These are phyloP conservation scores for Poecile montanus DNA, from an alignment of 2,797 vertebrate species.

Conservation along the genomic window DNA sequence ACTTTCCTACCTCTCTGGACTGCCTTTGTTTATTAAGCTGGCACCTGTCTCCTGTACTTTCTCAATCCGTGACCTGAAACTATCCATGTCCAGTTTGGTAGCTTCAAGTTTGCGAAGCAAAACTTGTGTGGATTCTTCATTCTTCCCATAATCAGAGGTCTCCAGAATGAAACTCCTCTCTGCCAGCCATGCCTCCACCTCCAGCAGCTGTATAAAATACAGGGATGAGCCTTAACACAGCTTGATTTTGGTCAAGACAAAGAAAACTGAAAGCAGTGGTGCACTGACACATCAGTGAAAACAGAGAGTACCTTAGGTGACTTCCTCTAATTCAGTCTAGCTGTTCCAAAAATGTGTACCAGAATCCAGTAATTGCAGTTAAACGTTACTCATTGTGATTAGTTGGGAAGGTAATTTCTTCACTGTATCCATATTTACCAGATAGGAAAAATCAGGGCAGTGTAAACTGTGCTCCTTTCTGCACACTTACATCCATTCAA, in stretches of 20 bases:
- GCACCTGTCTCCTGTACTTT: constrained; percentile 77
- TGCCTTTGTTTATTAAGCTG: constrained; percentile 74
- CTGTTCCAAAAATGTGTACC: neutral
- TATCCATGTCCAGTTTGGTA: constrained; percentile 82
- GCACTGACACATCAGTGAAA: neutral
- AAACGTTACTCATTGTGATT: neutral
- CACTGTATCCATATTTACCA: neutral
- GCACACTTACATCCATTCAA: neutral
- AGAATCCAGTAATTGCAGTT: neutral
- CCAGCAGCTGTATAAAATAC: constrained; percentile 78
- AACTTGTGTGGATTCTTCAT: constrained; percentile 80
- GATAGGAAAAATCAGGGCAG: neutral
- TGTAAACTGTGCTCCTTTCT: neutral
- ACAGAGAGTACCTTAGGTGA: neutral
- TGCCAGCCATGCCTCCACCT: constrained; percentile 85
- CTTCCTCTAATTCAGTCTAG: neutral
- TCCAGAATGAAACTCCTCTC: constrained; percentile 78
- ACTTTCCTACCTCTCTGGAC: constrained; percentile 81
- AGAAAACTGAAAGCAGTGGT: neutral
- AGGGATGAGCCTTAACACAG: neutral
- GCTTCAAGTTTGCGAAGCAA: constrained; percentile 83
- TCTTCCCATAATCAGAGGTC: constrained; percentile 80
- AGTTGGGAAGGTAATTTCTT: neutral
- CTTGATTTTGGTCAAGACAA: neutral
- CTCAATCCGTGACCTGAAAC: constrained; percentile 72